Evolutionary conservation across 2,113 vertebrate genomes (phyloP), one percentile per base, ranked within the genome.

Genomic region (Anthoscopus minutus): DNA sequence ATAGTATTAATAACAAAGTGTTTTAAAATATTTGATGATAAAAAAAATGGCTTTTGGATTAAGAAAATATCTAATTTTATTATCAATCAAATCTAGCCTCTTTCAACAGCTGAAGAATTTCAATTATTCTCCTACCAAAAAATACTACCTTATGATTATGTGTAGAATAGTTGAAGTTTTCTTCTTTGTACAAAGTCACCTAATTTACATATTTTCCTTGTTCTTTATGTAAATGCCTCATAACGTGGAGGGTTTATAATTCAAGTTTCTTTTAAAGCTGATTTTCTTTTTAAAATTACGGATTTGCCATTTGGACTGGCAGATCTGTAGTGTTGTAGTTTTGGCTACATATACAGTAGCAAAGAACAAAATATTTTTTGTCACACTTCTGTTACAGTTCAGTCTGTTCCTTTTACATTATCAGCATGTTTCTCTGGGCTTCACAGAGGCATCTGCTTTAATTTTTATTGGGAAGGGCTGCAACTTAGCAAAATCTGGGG

Each of bases 281-380:
- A 30, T 94, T 72, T 86, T 84, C 47, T 54, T 84, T 74, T 62
- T 77, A 58, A 83, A 86, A 30, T 54, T 5, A 7, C 61, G 20
- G 62, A 47, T 94, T 66, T 95, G 80, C 80, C 92, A 84, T 95
- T 96, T 96, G 89, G 83, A 78, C 77, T 91, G 72, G 48, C 81
- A 84, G 86, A 92, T 81, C 95, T 85, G 77, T n/a, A 86, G 82
- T 97, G 94, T 94, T 97, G 96, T 94, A 67, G 94, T 95, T 96
- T 96, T 96, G 95, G 94, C 96, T 96, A 89, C 83, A 79, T 78
- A 79, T 10, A 91, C 91, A 87, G 94, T 69, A 91, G 73, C 89
- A 84, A 86, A 92, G 93, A 94, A 96, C 96, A 95, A 95, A 95
- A 96, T 96, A 96, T 96, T 94, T 94, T 92, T 96, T 95, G 92